Base-by-base conservation (phyloP, 2,888 invertebrate species). In the Odontocerum albicorne region DNA sequence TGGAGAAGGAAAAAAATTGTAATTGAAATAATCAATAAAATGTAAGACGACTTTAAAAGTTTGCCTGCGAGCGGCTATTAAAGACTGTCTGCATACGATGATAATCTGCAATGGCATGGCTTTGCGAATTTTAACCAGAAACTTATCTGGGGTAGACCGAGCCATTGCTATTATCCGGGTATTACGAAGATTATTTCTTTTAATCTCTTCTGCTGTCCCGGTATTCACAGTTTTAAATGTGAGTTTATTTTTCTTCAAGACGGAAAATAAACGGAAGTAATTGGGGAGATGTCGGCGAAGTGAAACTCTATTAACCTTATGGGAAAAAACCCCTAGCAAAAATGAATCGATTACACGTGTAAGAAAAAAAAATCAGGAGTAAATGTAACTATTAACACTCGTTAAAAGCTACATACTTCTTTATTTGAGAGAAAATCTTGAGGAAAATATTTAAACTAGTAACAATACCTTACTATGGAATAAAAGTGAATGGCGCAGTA, bases 171-270 rank as follows among this genome's bases (percentile, higher is more conserved):
- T 57, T 52, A 55, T 52, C 45, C 45, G 21, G 52, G 60, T 49
- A 57, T 60, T 60, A 55, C 35, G 50, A 36, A 60, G 57, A 60
- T 60, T 60, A 60, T 60, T 52, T 57, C 57, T 59, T 60, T 60
- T 57, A 60, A 60, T 60, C 55, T 51, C 55, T 51, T 47, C 45
- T 50, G 50, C 47, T 46, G 40, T 45, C 43, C 55, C 42, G 49
- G 47, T 55, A 44, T 43, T 49, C 44, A 31, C 55, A 40, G 52
- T 49, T 59, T 55, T 59, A 53, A 59, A 47, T 35, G 50, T 4
- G 49, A 42, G 53, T 53, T 55, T 58, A 58, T 58, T 59, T 59
- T 59, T 55, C 59, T 49, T 31, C 22, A 35, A 27, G 47, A 43
- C 49, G 59, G 42, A 42, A 55, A 46, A 47, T 52, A 59, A 49